Evolutionary conservation across 2,888 invertebrate genomes (phyloP).

Genomic region (Rhorus exstirpatorius): DNA sequence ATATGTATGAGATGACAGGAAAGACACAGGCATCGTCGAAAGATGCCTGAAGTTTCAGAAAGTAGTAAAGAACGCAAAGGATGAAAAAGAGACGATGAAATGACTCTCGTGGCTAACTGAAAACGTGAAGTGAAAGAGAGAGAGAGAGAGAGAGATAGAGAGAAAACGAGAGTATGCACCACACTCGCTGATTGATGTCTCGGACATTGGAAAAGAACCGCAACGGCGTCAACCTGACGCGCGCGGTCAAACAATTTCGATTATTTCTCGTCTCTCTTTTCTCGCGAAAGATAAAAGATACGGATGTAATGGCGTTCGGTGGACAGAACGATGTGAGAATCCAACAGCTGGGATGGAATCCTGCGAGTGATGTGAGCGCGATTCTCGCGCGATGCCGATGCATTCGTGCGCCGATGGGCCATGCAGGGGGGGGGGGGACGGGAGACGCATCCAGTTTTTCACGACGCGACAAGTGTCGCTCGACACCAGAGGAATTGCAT

Average conservation of each 20-base stretch:
- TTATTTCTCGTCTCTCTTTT: slow-evolving; percentile 44
- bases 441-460: slow-evolving; percentile 82
- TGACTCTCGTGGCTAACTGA: slow-evolving; percentile 13
- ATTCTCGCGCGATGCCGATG: slow-evolving; percentile 55
- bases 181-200: slow-evolving; percentile 78
- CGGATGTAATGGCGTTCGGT: slow-evolving; percentile 36
- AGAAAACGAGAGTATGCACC: slow-evolving; percentile 38
- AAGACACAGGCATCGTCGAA: slow-evolving; percentile 26
- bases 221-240: slow-evolving; percentile 64
- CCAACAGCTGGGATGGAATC: slow-evolving; percentile 63
- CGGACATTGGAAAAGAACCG: slow-evolving; percentile 62
- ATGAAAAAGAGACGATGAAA: slow-evolving; percentile 48
- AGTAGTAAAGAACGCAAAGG: slow-evolving; percentile 43
- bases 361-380: slow-evolving; percentile 22
- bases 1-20: slow-evolving; percentile 15
- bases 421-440: slow-evolving; percentile 46
- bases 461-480: slow-evolving; percentile 83
- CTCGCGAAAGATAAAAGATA: slow-evolving; percentile 48
- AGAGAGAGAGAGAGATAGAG: slow-evolving; percentile 24
- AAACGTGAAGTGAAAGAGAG: slow-evolving; percentile 6
- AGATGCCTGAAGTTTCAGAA: slow-evolving; percentile 47
- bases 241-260: slow-evolving; percentile 43
- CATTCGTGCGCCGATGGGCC: slow-evolving; percentile 16
- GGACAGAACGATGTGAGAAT: slow-evolving; percentile 33
- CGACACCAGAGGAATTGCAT: slow-evolving; percentile 79